Base-by-base conservation (phyloP, 2,113 vertebrate genomes). In the Urocolius indicus region DNA sequence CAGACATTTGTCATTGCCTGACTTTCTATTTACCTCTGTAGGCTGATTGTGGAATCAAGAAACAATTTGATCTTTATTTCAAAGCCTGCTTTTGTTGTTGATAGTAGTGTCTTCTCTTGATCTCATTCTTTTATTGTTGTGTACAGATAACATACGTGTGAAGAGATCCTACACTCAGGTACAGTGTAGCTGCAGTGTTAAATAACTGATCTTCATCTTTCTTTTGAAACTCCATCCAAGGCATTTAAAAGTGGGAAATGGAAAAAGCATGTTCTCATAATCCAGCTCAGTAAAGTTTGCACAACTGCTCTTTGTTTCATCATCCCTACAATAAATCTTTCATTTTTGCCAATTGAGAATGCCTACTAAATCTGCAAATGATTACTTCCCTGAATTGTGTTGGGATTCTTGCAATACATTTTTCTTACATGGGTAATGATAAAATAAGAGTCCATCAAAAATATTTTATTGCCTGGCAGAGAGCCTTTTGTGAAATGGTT, bases 251-350 rank as follows among this genome's bases (percentile, higher is more conserved):
- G 94, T 96, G 98, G 97, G 97, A 97, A 96, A 97, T 84, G 94
- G 97, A 96, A 98, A 97, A 97, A 93, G 94, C 97, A 96, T 97
- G 96, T 98, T 97, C 96, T 96, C 97, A 97, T 97, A 97, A 97
- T 95, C 96, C 95, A 89, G 89, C 92, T 97, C 95, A 84, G 95
- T 97, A 97, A 97, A 96, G 96, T 98, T 98, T 98, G 98, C 97
- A 97, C 97, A 98, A 97, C 98, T 98, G 97, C 94, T 98, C 97
- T 98, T 98, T 98, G 98, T 98, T 98, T 98, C 96, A 96, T 95
- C 90, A 88, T 97, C 97, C 91, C 93, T 97, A 97, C 97, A 97
- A 97, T 98, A 98, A 98, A 97, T 98, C 97, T 98, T 97, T 97
- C 95, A 96, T 95, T 87, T 51, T 93, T 97, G 98, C 95, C 97